phyloP scores from a whole-genome alignment of 2,888 invertebrate genomes.

The Amphipoea lucens region DNA sequence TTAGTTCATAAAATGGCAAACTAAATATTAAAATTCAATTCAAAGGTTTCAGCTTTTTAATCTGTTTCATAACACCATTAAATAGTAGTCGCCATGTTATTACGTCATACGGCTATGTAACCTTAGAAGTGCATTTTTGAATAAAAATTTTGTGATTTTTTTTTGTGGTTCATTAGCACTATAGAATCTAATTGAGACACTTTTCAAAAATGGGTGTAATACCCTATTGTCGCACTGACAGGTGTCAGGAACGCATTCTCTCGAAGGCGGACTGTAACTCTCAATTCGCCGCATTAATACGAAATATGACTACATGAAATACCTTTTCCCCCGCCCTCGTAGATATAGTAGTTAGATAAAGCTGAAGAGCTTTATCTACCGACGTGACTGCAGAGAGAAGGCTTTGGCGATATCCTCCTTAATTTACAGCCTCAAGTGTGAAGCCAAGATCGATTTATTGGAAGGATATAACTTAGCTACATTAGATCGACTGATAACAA shows the following conservation, averaged over 20 bases:
- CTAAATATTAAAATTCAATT: too few species aligned
- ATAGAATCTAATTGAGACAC: too few species aligned
- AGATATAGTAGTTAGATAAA: too few species aligned
- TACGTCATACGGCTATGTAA: too few species aligned
- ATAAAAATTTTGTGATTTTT: too few species aligned
- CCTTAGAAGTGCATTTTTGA: too few species aligned
- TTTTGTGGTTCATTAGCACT: too few species aligned
- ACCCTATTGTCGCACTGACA: not conserved
- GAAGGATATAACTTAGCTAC: constrained; percentile 50
- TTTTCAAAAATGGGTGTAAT: too few species aligned
- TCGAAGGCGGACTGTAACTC: constrained; percentile 3
- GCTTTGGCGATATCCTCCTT: constrained; percentile 53
- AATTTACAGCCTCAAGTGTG: constrained; percentile 56
- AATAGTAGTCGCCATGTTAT: too few species aligned
- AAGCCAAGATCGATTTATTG: constrained; percentile 61
- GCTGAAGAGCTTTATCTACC: constrained; percentile 40
- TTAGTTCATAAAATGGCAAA: too few species aligned
- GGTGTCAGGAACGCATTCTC: not conserved
- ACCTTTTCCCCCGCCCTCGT: constrained; percentile 25
- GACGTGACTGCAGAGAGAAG: constrained; percentile 47
- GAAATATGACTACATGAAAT: constrained; percentile 58
- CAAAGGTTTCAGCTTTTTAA: too few species aligned
- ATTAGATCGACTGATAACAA: constrained; percentile 54
- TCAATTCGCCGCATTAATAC: constrained; percentile 31
- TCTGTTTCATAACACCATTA: too few species aligned